Percentiles rank a stretch among this genome's conserved stretches.
phyloP scores from a whole-genome alignment of 2,113 vertebrate species.

The Malurus alboscapulatus region DNA sequence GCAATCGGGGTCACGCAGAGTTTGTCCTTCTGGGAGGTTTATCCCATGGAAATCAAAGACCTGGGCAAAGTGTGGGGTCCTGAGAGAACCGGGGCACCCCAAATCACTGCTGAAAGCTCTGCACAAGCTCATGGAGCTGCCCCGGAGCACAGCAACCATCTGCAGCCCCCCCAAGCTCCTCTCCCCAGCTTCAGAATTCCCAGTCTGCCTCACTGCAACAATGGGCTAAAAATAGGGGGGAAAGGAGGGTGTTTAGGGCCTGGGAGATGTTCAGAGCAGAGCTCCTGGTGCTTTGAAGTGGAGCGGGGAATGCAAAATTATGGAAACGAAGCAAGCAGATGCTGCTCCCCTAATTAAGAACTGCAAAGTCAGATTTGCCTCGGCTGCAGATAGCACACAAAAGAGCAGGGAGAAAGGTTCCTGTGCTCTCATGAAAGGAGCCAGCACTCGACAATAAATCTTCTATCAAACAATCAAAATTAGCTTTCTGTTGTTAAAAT shows the following conservation, averaged over 20 bases:
- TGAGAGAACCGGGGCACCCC: neutral
- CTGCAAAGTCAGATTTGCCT: constrained; percentile 31
- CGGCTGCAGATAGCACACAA: constrained; percentile 15
- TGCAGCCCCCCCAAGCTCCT: neutral
- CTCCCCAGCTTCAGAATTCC: neutral
- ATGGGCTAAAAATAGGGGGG: rapidly evolving
- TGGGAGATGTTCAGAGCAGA: neutral
- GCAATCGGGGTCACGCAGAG: neutral
- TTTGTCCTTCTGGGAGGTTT: neutral
- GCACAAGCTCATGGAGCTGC: no score
- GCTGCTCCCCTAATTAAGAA: constrained; percentile 5
- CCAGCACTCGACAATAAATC: constrained; percentile 32
- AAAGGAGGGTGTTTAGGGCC: neutral
- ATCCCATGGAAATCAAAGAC: neutral
- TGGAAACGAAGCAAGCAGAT: constrained; percentile 37
- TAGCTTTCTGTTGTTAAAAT: constrained; percentile 47
- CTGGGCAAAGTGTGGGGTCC: neutral
- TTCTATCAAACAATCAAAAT: constrained; percentile 54
- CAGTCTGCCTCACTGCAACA: neutral
- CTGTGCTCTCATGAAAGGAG: constrained; percentile 17
- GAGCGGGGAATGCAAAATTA: constrained; percentile 12
- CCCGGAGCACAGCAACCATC: neutral
- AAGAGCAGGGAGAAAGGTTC: constrained; percentile 5
- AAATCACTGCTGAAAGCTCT: neutral
- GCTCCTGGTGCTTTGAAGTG: neutral